Conservation (phyloP, 2,797 vertebrate genomes). For the Danio tinwini region DNA sequence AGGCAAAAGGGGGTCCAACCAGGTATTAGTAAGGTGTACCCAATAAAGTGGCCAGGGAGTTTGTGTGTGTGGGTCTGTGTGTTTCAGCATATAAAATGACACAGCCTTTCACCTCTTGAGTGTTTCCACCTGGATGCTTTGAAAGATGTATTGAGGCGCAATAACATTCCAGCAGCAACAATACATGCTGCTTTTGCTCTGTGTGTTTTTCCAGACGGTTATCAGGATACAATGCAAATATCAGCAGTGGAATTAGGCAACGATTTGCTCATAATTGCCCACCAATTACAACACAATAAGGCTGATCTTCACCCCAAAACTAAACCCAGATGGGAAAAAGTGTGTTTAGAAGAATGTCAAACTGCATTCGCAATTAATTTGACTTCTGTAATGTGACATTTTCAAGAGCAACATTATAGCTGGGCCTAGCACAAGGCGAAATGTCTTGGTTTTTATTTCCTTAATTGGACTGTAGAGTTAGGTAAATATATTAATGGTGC, state of each 20-base stretch:
- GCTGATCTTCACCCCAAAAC: constrained; percentile 1
- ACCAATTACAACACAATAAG: constrained; percentile 10
- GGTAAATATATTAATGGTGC: background rate
- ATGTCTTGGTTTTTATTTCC: background rate
- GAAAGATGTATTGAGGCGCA: background rate
- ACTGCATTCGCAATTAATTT: background rate
- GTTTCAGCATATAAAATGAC: constrained; percentile 10
- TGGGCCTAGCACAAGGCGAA: background rate
- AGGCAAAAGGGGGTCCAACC: too few species aligned
- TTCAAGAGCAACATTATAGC: background rate
- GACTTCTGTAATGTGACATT: background rate
- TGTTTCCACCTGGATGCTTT: constrained; percentile 25
- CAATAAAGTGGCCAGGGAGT: too few species aligned
- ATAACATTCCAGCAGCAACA: background rate
- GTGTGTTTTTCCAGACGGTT: constrained; percentile 1
- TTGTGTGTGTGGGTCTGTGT: background rate
- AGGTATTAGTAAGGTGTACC: too few species aligned
- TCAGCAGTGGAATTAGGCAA: background rate
- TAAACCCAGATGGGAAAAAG: background rate
- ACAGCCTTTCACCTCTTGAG: constrained; percentile 7
- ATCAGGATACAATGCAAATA: constrained; percentile 20
- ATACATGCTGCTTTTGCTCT: background rate
- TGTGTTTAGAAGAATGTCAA: background rate
- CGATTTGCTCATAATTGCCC: background rate
- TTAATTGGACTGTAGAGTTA: background rate